Percentiles rank a stretch among this genome's conserved stretches.
Conservation (phyloP, 2,888 invertebrate species). For the Phengaris alcon region DNA sequence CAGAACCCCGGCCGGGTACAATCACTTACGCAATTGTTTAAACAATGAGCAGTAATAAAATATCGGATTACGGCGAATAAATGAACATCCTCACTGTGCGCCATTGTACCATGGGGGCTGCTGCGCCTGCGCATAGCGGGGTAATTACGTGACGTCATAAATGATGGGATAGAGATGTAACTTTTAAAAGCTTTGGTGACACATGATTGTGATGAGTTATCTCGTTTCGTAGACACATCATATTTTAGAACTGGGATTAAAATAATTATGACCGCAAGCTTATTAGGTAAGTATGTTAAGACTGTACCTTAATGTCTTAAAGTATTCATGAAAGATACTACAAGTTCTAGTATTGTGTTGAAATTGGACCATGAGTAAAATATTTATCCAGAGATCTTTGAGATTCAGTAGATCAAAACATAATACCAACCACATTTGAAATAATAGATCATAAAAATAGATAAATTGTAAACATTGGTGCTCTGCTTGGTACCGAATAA, state of each 20-base stretch:
- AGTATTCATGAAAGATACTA: not conserved
- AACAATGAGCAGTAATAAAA: conserved; percentile 73
- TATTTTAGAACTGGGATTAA: no score
- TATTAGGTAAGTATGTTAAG: no score
- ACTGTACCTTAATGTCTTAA: no score
- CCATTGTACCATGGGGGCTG: conserved; percentile 43
- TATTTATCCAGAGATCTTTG: not conserved
- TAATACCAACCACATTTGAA: not conserved
- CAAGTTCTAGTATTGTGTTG: not conserved
- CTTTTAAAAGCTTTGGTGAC: not conserved
- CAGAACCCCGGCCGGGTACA: conserved; percentile 58
- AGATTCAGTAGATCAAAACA: not conserved
- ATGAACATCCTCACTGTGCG: conserved; percentile 55
- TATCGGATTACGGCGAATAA: conserved; percentile 70
- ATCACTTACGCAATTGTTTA: conserved; percentile 79
- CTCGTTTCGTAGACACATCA: not conserved
- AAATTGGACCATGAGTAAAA: not conserved
- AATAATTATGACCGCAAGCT: no score
- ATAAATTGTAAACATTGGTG: not conserved
- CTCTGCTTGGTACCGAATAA: not conserved
- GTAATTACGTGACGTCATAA: conserved; percentile 39
- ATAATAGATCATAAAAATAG: not conserved
- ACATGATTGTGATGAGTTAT: not conserved
- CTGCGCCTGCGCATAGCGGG: conserved; percentile 36
- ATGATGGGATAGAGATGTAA: not conserved